phyloP scores from a whole-genome alignment of 2,888 invertebrate genomes.

The Ichneumoninae sp. region DNA sequence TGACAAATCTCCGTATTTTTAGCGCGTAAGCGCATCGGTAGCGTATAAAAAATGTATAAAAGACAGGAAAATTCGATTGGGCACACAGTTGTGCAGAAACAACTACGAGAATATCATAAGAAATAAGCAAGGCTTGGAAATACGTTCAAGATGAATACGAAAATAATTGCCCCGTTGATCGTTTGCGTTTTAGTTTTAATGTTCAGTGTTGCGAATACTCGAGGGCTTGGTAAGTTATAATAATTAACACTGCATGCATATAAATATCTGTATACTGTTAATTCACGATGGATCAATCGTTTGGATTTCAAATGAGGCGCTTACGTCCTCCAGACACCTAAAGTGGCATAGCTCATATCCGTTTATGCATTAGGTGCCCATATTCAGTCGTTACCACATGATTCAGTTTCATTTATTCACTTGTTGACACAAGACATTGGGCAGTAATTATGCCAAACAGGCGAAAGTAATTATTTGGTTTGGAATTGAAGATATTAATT shows the following conservation, averaged over 20 bases:
- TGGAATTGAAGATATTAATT: background rate
- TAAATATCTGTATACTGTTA: background rate
- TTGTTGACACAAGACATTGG: too few relatives aligned
- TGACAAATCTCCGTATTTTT: background rate
- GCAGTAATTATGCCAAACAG: too few relatives aligned
- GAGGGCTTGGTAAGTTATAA: background rate
- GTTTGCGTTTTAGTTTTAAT: constrained; percentile 2
- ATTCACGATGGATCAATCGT: too few relatives aligned
- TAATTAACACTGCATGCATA: background rate
- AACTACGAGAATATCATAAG: background rate
- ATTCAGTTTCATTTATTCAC: too few relatives aligned
- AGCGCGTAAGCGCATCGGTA: background rate
- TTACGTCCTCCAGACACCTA: too few relatives aligned
- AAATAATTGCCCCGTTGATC: background rate
- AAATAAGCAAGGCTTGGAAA: background rate
- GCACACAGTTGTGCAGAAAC: background rate
- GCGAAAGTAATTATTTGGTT: too few relatives aligned
- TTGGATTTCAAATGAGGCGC: too few relatives aligned
- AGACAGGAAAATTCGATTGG: background rate
- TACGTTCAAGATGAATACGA: constrained; percentile 9
- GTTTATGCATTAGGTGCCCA: too few relatives aligned
- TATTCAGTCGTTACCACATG: too few relatives aligned
- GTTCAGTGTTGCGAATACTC: background rate
- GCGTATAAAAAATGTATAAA: background rate
- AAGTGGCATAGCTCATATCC: too few relatives aligned